These are phyloP conservation scores for Thaleichthys pacificus DNA, from an alignment of 2,797 vertebrate species.

Conservation along the genomic window DNA sequence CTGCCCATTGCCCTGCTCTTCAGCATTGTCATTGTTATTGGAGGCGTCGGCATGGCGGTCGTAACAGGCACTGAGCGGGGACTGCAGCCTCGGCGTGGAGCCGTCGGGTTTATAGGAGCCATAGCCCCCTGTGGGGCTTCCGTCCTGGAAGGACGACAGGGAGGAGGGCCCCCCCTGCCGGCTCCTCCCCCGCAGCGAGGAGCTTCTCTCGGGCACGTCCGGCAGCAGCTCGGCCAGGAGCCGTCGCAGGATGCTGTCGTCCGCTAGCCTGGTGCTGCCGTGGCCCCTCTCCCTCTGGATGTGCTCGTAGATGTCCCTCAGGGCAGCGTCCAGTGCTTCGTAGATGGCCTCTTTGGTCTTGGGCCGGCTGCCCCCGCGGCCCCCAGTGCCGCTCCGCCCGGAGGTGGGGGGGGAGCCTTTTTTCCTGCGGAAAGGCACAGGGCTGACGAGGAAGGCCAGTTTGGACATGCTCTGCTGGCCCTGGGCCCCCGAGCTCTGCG, in stretches of 20 bases:
- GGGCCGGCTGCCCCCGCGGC: conserved; percentile 75
- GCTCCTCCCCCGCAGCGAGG: conserved; percentile 80
- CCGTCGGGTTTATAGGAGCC: conserved; percentile 69
- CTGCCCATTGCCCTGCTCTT: conserved; percentile 79
- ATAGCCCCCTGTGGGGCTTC: conserved; percentile 72
- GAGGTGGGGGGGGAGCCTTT: conserved; percentile 83
- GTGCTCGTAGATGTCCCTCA: conserved; percentile 96
- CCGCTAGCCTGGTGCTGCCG: conserved; percentile 80
- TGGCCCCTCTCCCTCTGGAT: conserved; percentile 91
- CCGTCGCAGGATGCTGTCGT: conserved; percentile 91
- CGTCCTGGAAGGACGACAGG: conserved; percentile 59
- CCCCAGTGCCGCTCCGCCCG: conserved; percentile 54
- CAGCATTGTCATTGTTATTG: conserved; percentile 77
- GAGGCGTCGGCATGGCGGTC: conserved; percentile 77
- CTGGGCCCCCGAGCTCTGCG: conserved; percentile 63
- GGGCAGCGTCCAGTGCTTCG: conserved; percentile 91
- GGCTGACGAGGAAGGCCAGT: conserved; percentile 95
- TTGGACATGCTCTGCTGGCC: conserved; percentile 90
- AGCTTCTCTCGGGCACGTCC: conserved; percentile 92
- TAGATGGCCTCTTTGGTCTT: conserved; percentile 90
- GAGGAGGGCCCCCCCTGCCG: conserved; percentile 57
- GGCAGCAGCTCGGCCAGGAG: conserved; percentile 94
- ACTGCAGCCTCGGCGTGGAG: conserved; percentile 77
- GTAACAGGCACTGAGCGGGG: conserved; percentile 89
- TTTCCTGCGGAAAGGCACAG: conserved; percentile 99